Conservation (phyloP, 2,113 vertebrate species). For the Mixornis gularis region DNA sequence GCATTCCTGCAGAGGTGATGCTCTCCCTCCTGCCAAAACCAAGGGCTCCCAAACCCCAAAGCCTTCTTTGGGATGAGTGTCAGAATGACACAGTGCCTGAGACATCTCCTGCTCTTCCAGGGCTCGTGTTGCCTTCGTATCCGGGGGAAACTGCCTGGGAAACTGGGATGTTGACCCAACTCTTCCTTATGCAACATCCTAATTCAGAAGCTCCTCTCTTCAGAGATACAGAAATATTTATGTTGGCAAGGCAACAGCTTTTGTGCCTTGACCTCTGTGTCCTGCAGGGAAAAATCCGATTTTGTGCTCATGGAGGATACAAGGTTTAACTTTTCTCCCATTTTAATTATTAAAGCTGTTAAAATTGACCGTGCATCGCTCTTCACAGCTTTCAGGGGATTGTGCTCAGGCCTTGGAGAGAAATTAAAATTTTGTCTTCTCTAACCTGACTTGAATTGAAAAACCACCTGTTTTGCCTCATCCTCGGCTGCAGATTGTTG, state of each 20-base stretch:
- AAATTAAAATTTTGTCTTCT: neutral
- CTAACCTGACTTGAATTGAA: neutral
- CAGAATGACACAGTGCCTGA: neutral
- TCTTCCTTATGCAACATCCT: neutral
- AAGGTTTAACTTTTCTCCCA: neutral
- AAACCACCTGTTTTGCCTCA: neutral
- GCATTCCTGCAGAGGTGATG: neutral
- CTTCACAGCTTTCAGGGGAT: neutral
- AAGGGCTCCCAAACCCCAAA: neutral
- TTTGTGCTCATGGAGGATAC: neutral
- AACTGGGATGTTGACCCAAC: neutral
- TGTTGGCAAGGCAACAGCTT: slow-evolving; percentile 48
- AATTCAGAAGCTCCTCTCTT: neutral
- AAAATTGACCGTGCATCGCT: fast-evolving
- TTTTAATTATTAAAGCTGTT: neutral
- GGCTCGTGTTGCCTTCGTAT: fast-evolving
- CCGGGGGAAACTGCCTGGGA: neutral
- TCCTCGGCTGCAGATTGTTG: fast-evolving
- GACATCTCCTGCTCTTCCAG: neutral
- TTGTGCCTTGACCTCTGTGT: neutral
- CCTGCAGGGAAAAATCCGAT: neutral
- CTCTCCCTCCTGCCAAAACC: neutral
- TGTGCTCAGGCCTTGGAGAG: neutral
- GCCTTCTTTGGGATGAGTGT: neutral
- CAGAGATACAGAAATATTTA: slow-evolving; percentile 10